These are phyloP conservation scores for Avahi laniger DNA, from an alignment of 2,797 vertebrate genomes.

Conservation along the genomic window DNA sequence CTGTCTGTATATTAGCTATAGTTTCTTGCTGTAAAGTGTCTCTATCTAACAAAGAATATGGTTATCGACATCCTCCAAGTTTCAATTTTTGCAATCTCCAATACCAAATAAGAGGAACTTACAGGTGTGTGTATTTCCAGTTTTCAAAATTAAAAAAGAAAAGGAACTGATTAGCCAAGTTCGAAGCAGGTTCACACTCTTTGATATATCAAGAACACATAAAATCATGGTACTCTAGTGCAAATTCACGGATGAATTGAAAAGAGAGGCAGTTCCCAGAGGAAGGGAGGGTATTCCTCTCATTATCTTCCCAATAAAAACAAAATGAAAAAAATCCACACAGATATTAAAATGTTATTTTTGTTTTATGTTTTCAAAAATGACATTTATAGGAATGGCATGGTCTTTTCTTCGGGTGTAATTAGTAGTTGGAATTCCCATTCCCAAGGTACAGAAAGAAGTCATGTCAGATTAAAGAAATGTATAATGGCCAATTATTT, in stretches of 20 bases:
- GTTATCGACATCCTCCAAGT: neutral
- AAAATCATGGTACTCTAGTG: neutral
- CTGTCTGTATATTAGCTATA: neutral
- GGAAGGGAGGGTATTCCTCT: neutral
- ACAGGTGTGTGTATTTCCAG: neutral
- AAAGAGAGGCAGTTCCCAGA: neutral
- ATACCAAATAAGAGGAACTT: neutral
- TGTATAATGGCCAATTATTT: neutral
- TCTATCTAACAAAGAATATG: neutral
- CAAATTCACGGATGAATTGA: neutral
- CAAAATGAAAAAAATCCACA: neutral
- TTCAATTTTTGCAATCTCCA: neutral
- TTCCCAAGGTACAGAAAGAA: neutral
- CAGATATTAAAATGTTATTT: neutral
- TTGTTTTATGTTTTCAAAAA: conserved; percentile 42
- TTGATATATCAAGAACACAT: neutral
- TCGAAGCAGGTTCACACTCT: neutral
- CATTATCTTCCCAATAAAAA: neutral
- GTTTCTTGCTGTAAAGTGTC: neutral
- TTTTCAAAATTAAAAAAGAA: neutral
- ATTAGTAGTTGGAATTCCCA: conserved; percentile 51
- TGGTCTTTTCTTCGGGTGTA: neutral
- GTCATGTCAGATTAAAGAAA: conserved; percentile 37
- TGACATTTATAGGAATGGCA: conserved; percentile 12
- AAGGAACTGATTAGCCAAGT: neutral